These are phyloP conservation scores for Horisme vitalbata DNA, from an alignment of 2,888 invertebrate genomes.

Conservation along the genomic window DNA sequence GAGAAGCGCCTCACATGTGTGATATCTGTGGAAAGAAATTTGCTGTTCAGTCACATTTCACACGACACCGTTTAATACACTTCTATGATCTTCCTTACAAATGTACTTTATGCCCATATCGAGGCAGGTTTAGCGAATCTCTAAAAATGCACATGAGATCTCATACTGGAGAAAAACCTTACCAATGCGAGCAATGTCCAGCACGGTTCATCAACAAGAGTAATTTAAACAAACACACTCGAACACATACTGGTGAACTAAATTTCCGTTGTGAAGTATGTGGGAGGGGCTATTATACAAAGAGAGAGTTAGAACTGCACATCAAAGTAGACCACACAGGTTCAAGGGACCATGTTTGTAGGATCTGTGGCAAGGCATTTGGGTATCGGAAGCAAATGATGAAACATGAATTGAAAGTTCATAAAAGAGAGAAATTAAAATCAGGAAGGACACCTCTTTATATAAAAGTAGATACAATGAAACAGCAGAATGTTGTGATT, in stretches of 20 bases:
- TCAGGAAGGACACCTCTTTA: conserved; percentile 68
- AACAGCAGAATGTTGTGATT: conserved; percentile 39
- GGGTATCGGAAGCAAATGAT: conserved; percentile 73
- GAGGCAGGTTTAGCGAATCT: conserved; percentile 64
- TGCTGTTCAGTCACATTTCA: conserved; percentile 52
- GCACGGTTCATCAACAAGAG: conserved; percentile 66
- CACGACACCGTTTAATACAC: conserved; percentile 64
- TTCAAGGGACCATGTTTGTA: conserved; percentile 67
- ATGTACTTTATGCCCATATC: conserved; percentile 68
- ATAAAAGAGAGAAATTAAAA: conserved; percentile 65
- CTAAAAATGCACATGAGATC: conserved; percentile 72
- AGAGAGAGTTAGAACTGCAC: conserved; percentile 60
- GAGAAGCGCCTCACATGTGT: conserved; percentile 55
- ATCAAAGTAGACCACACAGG: conserved; percentile 70
- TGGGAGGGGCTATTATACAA: conserved; percentile 62
- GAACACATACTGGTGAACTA: conserved; percentile 56
- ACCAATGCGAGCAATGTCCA: conserved; percentile 66
- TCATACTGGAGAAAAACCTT: conserved; percentile 72
- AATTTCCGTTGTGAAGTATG: conserved; percentile 67
- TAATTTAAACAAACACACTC: conserved; percentile 66
- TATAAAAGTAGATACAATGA: conserved; percentile 56
- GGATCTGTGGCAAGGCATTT: conserved; percentile 68
- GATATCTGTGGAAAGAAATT: conserved; percentile 73
- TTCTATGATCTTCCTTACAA: conserved; percentile 63
- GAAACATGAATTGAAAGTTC: conserved; percentile 71